Evolutionary conservation across 1,140 invertebrate genomes (phyloP).

Genomic region (Drosophila serrata): DNA sequence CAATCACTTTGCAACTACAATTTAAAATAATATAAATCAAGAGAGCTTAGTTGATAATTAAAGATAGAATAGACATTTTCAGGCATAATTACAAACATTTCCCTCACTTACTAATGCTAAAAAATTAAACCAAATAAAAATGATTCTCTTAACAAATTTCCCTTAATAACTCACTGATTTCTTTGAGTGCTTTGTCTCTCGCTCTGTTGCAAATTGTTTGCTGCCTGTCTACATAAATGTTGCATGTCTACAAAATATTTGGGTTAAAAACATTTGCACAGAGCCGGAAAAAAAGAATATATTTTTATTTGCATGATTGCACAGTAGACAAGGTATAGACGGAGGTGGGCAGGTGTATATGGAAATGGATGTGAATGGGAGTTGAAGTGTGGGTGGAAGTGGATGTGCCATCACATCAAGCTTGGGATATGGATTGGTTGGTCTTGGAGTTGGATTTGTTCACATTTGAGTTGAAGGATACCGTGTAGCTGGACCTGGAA

Average conservation of each 20-base stretch:
- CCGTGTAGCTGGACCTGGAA: neutral
- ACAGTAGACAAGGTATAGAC: conserved; percentile 33
- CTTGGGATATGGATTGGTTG: neutral
- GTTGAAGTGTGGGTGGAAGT: neutral
- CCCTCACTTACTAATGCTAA: too few species aligned
- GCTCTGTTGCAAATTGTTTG: conserved; percentile 48
- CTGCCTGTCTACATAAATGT: conserved; percentile 68
- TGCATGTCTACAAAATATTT: conserved; percentile 83
- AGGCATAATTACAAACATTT: too few species aligned
- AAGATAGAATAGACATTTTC: too few species aligned
- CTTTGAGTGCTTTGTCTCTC: conserved; percentile 26
- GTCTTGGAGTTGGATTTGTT: neutral
- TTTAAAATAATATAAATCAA: too few species aligned
- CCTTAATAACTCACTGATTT: neutral
- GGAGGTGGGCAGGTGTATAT: conserved; percentile 1
- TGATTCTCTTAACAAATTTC: too few species aligned
- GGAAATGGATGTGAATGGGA: neutral
- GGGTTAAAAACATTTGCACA: conserved; percentile 79
- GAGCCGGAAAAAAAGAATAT: conserved; percentile 50
- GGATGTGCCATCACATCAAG: conserved; percentile 9
- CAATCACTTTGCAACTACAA: neutral
- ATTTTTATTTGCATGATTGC: conserved; percentile 82
- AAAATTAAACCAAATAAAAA: too few species aligned
- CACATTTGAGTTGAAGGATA: neutral
- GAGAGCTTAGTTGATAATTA: too few species aligned